These are phyloP conservation scores for Drosophila nigricruria DNA, from an alignment of 2,888 invertebrate species.

Conservation along the genomic window DNA sequence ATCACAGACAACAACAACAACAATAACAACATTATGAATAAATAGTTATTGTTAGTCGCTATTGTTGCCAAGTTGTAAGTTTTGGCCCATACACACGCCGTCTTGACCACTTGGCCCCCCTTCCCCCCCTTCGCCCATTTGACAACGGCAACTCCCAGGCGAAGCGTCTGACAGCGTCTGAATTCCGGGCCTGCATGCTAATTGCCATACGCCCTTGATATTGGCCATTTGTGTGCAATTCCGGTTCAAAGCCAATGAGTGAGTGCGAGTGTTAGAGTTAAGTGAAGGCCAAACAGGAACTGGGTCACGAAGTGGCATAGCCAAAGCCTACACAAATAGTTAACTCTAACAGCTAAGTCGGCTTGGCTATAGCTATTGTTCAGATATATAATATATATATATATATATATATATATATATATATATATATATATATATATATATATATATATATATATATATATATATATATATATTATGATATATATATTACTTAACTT, in stretches of 20 bases:
- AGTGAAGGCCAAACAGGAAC: constrained; percentile 48
- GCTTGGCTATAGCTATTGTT: not conserved
- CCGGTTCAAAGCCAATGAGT: constrained; percentile 43
- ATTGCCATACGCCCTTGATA: constrained; percentile 54
- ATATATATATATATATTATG: not conserved
- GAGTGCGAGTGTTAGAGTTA: not conserved
- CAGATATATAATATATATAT: not conserved
- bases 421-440: not conserved
- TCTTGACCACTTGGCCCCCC: not conserved
- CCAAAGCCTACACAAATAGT: not conserved
- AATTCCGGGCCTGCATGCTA: constrained; percentile 37
- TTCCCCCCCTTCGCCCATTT: not conserved
- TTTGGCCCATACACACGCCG: not conserved
- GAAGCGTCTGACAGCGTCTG: constrained; percentile 4
- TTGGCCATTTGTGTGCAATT: constrained; percentile 54
- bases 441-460: not conserved
- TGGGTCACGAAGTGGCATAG: constrained; percentile 28
- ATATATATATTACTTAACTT: not conserved
- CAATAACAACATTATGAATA: constrained; percentile 45
- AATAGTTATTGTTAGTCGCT: constrained; percentile 49
- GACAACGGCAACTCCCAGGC: not conserved
- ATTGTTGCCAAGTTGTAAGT: constrained; percentile 17
- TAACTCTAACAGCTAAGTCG: not conserved
- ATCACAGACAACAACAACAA: constrained; percentile 42
- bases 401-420: not conserved